Evolutionary conservation across 2,113 vertebrate species (phyloP).

Genomic region (Pteronura brasiliensis): DNA sequence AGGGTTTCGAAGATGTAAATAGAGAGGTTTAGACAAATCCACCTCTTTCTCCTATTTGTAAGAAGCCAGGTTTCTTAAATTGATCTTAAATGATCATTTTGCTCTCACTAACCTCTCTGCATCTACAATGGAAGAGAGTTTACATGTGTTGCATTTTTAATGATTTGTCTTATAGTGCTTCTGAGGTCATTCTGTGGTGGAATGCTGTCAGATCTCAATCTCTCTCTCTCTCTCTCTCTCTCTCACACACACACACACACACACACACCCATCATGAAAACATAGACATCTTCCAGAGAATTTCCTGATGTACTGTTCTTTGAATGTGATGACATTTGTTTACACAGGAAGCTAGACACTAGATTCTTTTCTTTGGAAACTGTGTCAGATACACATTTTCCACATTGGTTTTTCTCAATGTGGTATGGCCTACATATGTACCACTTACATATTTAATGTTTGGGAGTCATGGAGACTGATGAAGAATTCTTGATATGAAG

Average conservation of each 20-base stretch:
- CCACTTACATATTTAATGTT: slow-evolving; percentile 3
- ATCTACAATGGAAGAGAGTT: neutral
- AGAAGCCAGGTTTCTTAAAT: slow-evolving; percentile 48
- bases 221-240: neutral
- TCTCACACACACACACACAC: neutral
- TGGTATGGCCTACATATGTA: neutral
- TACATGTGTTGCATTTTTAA: slow-evolving; percentile 61
- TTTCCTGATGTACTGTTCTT: slow-evolving; percentile 55
- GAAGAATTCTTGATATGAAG: slow-evolving; percentile 45
- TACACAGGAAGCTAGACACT: slow-evolving; percentile 53
- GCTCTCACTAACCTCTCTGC: neutral
- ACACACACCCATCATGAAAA: neutral
- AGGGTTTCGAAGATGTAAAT: slow-evolving; percentile 48
- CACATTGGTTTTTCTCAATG: slow-evolving; percentile 19
- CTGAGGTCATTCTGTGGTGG: slow-evolving; percentile 41
- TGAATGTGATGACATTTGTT: slow-evolving; percentile 62
- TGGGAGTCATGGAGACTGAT: neutral
- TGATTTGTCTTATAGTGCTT: slow-evolving; percentile 36
- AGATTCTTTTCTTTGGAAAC: slow-evolving; percentile 40
- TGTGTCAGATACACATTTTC: slow-evolving; percentile 43
- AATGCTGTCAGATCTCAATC: neutral
- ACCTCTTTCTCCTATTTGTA: slow-evolving; percentile 58
- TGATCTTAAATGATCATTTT: slow-evolving; percentile 53
- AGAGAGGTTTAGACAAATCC: slow-evolving; percentile 38
- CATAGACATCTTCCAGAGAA: slow-evolving; percentile 48